Conservation (phyloP, 2,888 invertebrate genomes). For the Mesopsocus fuscifrons region DNA sequence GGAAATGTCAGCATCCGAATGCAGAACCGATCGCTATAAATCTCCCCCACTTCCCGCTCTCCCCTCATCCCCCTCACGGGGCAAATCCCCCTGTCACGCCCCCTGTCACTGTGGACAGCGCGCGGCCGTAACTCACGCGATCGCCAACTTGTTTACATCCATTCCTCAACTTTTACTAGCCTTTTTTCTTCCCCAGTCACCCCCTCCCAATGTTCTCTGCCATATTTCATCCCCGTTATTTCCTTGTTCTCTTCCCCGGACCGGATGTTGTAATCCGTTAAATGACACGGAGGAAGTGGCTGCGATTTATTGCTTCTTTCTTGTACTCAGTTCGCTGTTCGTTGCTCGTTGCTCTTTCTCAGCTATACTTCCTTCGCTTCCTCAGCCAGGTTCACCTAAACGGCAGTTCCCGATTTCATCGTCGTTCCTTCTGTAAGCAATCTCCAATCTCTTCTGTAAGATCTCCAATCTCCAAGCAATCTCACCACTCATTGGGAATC, state of each 20-base stretch:
- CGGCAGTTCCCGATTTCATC: too few species aligned
- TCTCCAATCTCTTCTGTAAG: too few species aligned
- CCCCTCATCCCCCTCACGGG: background rate
- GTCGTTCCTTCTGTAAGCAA: too few species aligned
- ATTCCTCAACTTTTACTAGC: constrained; percentile 7
- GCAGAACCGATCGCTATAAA: background rate
- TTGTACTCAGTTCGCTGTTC: too few species aligned
- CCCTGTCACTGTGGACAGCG: constrained; percentile 2
- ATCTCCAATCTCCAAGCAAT: too few species aligned
- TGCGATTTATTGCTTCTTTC: too few species aligned
- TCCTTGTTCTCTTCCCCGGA: background rate
- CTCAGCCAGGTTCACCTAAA: too few species aligned
- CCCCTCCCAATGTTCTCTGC: background rate
- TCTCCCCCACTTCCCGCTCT: background rate
- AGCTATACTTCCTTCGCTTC: too few species aligned
- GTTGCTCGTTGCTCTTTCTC: too few species aligned
- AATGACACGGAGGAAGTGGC: background rate
- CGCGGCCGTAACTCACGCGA: constrained; percentile 8
- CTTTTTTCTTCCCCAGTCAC: background rate
- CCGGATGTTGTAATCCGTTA: background rate
- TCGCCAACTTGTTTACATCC: constrained; percentile 8
- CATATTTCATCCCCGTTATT: constrained; percentile 2
- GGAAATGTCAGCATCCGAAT: background rate
- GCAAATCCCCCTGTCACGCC: constrained; percentile 3
- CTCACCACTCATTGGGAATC: too few species aligned